Conservation (phyloP, 1,140 invertebrate genomes). For the Harlomillsia oculata region DNA sequence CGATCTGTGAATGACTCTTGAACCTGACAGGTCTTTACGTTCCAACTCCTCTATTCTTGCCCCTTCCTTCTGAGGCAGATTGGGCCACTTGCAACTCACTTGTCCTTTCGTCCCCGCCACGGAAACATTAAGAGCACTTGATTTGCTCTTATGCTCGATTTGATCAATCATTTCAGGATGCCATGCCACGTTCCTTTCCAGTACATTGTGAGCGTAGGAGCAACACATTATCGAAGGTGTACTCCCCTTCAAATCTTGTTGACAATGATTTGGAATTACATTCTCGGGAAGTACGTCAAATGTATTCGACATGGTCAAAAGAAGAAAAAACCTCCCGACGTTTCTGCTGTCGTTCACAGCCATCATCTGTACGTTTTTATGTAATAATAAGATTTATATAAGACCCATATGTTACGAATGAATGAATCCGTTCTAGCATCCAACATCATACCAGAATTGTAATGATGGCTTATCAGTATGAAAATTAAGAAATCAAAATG, state of each 20-base stretch:
- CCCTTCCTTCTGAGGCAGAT: too few relatives aligned
- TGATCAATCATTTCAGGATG: too few relatives aligned
- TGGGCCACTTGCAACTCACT: too few relatives aligned
- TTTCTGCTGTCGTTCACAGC: conserved; percentile 9
- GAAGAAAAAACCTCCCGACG: conserved; percentile 15
- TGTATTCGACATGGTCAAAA: conserved; percentile 16
- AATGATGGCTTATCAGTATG: neutral
- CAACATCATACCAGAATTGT: neutral
- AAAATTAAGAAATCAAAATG: neutral
- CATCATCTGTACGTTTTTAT: conserved; percentile 11
- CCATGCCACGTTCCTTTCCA: neutral
- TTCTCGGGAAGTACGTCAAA: conserved; percentile 21
- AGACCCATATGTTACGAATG: too few relatives aligned
- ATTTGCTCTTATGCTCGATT: too few relatives aligned
- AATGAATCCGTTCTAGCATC: too few relatives aligned
- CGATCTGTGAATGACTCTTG: too few relatives aligned
- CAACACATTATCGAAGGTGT: neutral
- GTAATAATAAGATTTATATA: too few relatives aligned
- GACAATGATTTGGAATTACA: conserved; percentile 8
- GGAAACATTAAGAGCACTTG: too few relatives aligned
- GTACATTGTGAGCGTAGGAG: neutral
- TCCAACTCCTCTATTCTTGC: too few relatives aligned
- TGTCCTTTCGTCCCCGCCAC: too few relatives aligned
- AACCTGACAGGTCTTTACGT: too few relatives aligned
- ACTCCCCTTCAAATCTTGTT: conserved; percentile 1